A percentile compares a stretch with the other conserved stretches of the same genome.
These are phyloP conservation scores for Euthynnus affinis DNA, from an alignment of 2,797 vertebrate species.

Conservation along the genomic window DNA sequence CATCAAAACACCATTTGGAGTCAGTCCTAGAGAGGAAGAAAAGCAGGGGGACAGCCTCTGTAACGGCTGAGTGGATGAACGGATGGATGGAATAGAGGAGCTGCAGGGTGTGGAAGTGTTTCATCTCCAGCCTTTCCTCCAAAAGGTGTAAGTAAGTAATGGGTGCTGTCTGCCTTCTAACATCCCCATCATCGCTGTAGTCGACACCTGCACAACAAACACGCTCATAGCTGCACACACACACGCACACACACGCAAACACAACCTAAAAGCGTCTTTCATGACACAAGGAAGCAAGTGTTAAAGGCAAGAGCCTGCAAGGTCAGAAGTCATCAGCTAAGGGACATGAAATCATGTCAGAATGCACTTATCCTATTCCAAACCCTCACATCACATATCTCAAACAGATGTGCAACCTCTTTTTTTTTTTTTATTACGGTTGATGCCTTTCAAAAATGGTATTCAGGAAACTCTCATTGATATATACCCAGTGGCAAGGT, in stretches of 20 bases:
- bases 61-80: slow-evolving; percentile 59
- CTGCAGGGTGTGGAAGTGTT: slow-evolving; percentile 58
- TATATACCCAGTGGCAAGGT: slow-evolving; percentile 70
- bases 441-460: slow-evolving; percentile 53
- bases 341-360: slow-evolving; percentile 80
- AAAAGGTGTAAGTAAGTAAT: slow-evolving; percentile 74
- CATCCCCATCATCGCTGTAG: slow-evolving; percentile 67
- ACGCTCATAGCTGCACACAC: slow-evolving; percentile 35
- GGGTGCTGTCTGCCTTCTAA: slow-evolving; percentile 67
- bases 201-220: slow-evolving; percentile 61
- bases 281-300: slow-evolving; percentile 60
- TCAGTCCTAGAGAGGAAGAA: slow-evolving; percentile 39
- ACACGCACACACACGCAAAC: slow-evolving; percentile 30
- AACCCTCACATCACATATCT: slow-evolving; percentile 52
- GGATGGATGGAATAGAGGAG: slow-evolving; percentile 44
- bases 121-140: slow-evolving; percentile 56
- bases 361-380: slow-evolving; percentile 72
- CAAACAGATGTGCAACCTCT: slow-evolving; percentile 46
- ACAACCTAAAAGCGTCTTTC: slow-evolving; percentile 65
- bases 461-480: slow-evolving; percentile 64
- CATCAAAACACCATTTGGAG: slow-evolving; percentile 67
- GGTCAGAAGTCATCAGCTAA: slow-evolving; percentile 77
- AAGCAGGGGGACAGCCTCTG: slow-evolving; percentile 36
- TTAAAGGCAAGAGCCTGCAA: slow-evolving; percentile 73
- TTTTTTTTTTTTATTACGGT: slow-evolving; percentile 41